phyloP scores from a whole-genome alignment of 2,113 vertebrate genomes.

The Orthonyx spaldingii region DNA sequence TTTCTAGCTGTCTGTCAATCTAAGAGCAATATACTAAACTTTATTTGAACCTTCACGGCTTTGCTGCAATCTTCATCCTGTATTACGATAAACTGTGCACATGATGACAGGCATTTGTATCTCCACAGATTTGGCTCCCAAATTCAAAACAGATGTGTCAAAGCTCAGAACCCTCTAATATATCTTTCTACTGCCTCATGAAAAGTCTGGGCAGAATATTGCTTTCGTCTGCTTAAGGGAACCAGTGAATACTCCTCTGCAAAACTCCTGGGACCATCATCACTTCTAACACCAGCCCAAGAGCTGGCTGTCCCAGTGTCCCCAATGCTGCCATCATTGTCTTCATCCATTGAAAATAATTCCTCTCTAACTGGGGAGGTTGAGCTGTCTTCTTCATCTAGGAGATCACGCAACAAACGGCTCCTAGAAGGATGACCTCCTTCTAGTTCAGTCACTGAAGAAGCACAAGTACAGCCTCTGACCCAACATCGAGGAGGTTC shows the following conservation, averaged over 20 bases:
- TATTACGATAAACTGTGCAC: not conserved
- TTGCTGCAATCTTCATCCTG: not conserved
- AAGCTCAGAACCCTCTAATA: not conserved
- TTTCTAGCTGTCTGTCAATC: not conserved
- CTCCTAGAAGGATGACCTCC: not conserved
- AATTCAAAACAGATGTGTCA: not conserved
- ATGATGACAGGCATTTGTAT: not conserved
- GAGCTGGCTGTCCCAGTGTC: not conserved
- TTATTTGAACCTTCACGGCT: not conserved
- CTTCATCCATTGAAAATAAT: not conserved
- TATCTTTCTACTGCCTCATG: constrained; percentile 19
- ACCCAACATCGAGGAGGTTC: not conserved
- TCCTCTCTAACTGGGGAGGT: not conserved
- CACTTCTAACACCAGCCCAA: not conserved
- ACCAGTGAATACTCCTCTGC: not conserved
- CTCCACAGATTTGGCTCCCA: not conserved
- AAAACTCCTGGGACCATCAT: not conserved
- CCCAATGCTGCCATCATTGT: not conserved
- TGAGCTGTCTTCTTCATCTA: not conserved
- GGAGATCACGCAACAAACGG: not conserved
- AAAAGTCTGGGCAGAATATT: constrained; percentile 4
- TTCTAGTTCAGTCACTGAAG: not conserved
- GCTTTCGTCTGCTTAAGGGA: not conserved
- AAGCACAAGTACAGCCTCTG: not conserved
- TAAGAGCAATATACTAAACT: not conserved